phyloP scores from a whole-genome alignment of 1,140 invertebrate genomes.

The Panagrolaimus sp. region DNA sequence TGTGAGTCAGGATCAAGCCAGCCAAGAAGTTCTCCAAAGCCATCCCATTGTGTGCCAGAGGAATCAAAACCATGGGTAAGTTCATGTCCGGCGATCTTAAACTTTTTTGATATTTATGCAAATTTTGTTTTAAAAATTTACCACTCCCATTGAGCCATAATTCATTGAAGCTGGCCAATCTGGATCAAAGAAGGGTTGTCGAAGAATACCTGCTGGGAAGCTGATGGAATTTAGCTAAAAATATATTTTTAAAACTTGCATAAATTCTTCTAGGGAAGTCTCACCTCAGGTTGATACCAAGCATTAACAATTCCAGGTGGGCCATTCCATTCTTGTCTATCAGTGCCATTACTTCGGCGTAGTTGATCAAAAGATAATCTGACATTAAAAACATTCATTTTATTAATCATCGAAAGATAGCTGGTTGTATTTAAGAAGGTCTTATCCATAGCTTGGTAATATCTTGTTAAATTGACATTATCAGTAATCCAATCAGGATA shows the following conservation, averaged over 20 bases:
- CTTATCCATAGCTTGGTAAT: constrained; percentile 33
- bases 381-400: constrained; percentile 25
- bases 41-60: not conserved
- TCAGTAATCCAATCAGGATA: constrained; percentile 52
- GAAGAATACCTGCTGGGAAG: constrained; percentile 47
- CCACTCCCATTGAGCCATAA: constrained; percentile 64
- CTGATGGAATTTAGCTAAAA: constrained; percentile 46
- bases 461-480: constrained; percentile 33
- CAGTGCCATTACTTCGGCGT: constrained; percentile 1
- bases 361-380: constrained; percentile 29
- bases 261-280: constrained; percentile 8
- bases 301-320: constrained; percentile 26
- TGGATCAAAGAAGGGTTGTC: constrained; percentile 66
- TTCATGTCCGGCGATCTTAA: constrained; percentile 58
- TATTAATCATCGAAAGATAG: constrained; percentile 32
- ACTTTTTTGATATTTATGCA: no score
- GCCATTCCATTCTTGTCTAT: constrained; percentile 18
- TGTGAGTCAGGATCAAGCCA: not conserved
- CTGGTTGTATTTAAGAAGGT: constrained; percentile 15
- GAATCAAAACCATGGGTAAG: not conserved
- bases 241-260: constrained; percentile 26
- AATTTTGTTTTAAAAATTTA: no score
- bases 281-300: constrained; percentile 24
- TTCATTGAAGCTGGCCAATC: constrained; percentile 65
- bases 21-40: not conserved